Evolutionary conservation across 2,797 vertebrate genomes (phyloP).

Genomic region (Morus bassanus): DNA sequence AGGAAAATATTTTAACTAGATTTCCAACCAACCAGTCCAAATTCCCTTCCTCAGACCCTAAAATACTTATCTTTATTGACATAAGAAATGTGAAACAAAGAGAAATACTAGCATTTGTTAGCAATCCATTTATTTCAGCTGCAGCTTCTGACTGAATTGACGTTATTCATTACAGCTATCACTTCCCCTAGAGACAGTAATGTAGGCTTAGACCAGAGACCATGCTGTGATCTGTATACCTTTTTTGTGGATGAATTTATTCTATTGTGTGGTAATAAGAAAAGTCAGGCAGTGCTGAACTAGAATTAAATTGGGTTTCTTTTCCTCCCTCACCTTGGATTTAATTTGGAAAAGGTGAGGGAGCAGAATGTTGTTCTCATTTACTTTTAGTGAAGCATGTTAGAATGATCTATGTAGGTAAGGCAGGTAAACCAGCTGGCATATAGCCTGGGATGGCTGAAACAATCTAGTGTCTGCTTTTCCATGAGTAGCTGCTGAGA

Average conservation of each 20-base stretch:
- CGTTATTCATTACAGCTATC: not conserved
- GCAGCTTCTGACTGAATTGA: not conserved
- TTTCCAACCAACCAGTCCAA: not conserved
- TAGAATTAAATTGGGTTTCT: not conserved
- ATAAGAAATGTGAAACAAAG: conserved; percentile 34
- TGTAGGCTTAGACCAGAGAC: not conserved
- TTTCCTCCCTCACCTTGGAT: not conserved
- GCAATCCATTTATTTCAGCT: conserved; percentile 47
- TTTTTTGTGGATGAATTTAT: not conserved
- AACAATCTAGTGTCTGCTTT: not conserved
- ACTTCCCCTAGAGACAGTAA: not conserved
- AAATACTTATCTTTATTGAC: conserved; percentile 40
- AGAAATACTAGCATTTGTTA: conserved; percentile 48
- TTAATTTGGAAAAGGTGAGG: not conserved
- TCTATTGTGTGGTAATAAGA: not conserved
- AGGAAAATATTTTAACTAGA: conserved; percentile 41
- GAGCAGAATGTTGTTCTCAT: not conserved
- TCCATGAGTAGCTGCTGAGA: not conserved
- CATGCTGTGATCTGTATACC: not conserved
- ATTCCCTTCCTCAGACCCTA: not conserved
- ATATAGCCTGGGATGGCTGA: not conserved
- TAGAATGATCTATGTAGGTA: not conserved
- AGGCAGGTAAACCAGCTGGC: not conserved
- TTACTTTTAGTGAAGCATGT: not conserved
- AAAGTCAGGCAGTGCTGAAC: not conserved